Base-by-base conservation (phyloP, 2,113 vertebrate species). In the Seriola quinqueradiata region DNA sequence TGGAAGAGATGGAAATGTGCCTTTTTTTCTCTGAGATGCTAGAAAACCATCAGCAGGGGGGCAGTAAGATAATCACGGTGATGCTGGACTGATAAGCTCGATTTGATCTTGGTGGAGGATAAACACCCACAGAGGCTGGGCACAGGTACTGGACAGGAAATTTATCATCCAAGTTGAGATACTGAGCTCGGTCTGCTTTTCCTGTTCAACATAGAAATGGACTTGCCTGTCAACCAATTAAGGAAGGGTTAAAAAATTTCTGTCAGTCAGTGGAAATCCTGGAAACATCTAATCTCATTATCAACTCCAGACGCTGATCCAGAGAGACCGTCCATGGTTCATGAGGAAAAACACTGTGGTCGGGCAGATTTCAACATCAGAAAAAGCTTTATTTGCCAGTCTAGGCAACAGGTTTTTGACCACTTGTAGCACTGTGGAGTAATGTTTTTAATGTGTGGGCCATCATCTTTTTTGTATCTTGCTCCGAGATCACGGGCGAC, bases 231-330 rank as follows among this genome's bases (percentile, higher is more conserved):
- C 48, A 60, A 13, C 67, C 67, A 77, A 67, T 72, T 61, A 77
- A 19, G 8, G 46, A 13, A 34, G 48, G 38, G 17, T 60, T 69
- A 25, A 46, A 57, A 78, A 34, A 36, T 23, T 23, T 46, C 70
- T 50, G 71, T 66, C 77, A 66, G 66, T 58, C 71, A 59, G 50
- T 3, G 9, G 58, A 42, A 19, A 25, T 74, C 65, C 63, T 52
- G 8, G 11, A 59, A 70, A 75, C 52, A 50, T 58, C 17, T 64
- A 42, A 5, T 65, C 82, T 84, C 77, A 71, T 76, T 75, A 72
- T 44, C 40, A 25, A 10, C 17, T 65, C 65, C 42, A 59, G 58
- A 78, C 13, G 0, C 67, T 75, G 36, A 57, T 65, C 57, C 28
- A 21, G 58, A 71, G 9, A 46, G n/a, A n/a, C 46, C 8, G 16